phyloP scores from a whole-genome alignment of 2,797 vertebrate genomes.

The Spondyliosoma cantharus region DNA sequence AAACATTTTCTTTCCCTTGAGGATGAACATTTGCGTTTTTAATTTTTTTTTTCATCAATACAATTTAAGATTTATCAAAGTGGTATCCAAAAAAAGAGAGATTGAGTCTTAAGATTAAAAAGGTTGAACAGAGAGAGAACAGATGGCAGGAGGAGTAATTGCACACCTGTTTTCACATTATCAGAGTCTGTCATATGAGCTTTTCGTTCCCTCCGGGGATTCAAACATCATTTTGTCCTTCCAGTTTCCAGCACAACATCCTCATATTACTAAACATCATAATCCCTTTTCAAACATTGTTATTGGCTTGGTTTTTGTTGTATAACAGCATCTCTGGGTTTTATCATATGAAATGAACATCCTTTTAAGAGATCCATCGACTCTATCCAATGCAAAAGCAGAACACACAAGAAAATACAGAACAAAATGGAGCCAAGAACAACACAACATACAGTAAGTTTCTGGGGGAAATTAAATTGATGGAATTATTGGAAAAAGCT shows the following conservation, averaged over 20 bases:
- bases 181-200: conserved; percentile 30
- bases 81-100: background rate
- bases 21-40: background rate
- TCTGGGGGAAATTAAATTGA: background rate
- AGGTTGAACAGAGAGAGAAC: background rate
- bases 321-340: conserved; percentile 1
- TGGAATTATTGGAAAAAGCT: no score
- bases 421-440: background rate
- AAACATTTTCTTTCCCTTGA: background rate
- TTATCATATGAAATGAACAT: conserved; percentile 14
- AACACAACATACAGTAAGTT: background rate
- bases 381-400: background rate
- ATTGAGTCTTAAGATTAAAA: background rate
- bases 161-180: conserved; percentile 28
- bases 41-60: background rate
- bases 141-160: conserved; percentile 33
- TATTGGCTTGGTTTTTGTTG: background rate
- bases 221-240: conserved; percentile 8
- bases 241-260: conserved; percentile 15
- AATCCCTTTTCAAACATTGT: conserved; percentile 7
- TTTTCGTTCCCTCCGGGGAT: conserved; percentile 16
- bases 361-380: background rate
- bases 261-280: conserved; percentile 29
- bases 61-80: background rate
- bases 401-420: background rate